Base-by-base conservation (phyloP, 35 echinoderm and acorn worm species). In the Holothuria glaberrima region DNA sequence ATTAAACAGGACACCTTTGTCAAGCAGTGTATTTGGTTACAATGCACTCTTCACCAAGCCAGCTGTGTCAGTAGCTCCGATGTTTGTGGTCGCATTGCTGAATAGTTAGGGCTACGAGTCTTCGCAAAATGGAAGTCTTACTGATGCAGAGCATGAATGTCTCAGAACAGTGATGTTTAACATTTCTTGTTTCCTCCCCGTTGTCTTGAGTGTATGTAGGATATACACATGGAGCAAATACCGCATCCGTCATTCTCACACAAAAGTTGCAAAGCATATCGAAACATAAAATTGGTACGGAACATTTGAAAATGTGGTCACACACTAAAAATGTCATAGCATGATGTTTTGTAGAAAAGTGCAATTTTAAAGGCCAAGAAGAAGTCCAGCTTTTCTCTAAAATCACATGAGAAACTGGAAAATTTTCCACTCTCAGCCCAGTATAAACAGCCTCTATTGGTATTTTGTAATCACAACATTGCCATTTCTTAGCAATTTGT, bases 31-130 rank as follows among this genome's bases (percentile, higher is more conserved):
- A 24, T 98, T 94, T 88, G 96, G 96, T 19, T 94, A 92, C 91
- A 98, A 98, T 91, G 96, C 96, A 20, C 89, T 98, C 9, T 98
- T 98, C 77, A 94, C 96, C 32, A 98, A 98, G 62, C 93, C 96
- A 30, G 96, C 96, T 5, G 52, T 82, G 19, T 98, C 96, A 1
- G 56, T 94, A 14, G 93, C 96, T 18, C 96, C 96, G 14, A 95
- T 98, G 91, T 18, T 95, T 44, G 80, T 98, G 0, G 82, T 98
- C 0, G 88, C 69, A 27, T 69, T 94, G 9, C 91, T 98, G 28
- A 94, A 98, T 58, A 48, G 45, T 1, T 90, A 94, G 59, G 74
- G 91, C 20, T 98, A 98, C 59, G 58, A 92, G 58, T 78, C 72
- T 1, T 58, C 90, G 41, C 56, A 85, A 31, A 41, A 79, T 6